A percentile compares a stretch with the other conserved stretches of the same genome.
These are phyloP conservation scores for Leptosomus discolor DNA, from an alignment of 2,113 vertebrate species.

Conservation along the genomic window DNA sequence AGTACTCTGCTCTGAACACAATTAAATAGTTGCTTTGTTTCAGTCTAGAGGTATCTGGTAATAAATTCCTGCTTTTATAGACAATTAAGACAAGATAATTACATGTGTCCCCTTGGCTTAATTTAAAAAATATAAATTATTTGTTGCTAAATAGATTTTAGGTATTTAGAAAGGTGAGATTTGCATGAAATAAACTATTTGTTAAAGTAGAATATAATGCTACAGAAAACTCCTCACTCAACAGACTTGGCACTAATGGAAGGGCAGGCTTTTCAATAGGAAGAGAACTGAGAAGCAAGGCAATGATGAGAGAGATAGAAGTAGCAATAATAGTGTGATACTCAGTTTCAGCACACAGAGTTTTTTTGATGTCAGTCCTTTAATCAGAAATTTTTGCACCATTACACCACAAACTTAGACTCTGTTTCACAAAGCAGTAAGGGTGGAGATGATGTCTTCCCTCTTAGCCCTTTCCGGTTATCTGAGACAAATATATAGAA, in stretches of 20 bases:
- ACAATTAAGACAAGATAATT: not conserved
- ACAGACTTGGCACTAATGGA: not conserved
- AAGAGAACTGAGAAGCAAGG: not conserved
- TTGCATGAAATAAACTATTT: not conserved
- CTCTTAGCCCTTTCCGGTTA: not conserved
- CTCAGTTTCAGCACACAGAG: not conserved
- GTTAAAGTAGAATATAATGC: not conserved
- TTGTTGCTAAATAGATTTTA: not conserved
- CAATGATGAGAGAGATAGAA: not conserved
- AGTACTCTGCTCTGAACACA: not conserved
- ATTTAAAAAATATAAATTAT: not conserved
- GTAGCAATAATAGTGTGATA: not conserved
- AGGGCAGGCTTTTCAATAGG: not conserved
- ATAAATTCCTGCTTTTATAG: not conserved
- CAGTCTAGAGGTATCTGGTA: not conserved
- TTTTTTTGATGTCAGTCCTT: not conserved
- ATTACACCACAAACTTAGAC: not conserved
- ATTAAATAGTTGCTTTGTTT: not conserved
- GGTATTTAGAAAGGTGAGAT: not conserved
- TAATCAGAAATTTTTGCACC: not conserved
- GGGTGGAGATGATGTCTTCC: not conserved
- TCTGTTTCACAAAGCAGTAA: not conserved
- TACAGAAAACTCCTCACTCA: fast-evolving
- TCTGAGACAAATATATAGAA: not conserved
- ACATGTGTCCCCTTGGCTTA: not conserved